Conservation (phyloP, 2,113 vertebrate genomes). For the Aphelocoma coerulescens region DNA sequence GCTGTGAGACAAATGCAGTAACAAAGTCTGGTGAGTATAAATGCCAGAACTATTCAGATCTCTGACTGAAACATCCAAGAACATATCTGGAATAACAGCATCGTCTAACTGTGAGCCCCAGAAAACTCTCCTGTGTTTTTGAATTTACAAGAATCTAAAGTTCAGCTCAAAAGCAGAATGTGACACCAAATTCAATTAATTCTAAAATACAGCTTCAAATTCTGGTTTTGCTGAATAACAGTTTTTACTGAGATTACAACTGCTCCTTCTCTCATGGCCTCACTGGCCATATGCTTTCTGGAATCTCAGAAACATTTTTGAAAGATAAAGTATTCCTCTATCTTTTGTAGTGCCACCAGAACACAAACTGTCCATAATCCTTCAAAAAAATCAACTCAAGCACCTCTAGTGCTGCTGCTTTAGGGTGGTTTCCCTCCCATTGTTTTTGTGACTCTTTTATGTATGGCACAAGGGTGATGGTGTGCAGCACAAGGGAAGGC, state of each 20-base stretch:
- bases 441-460: neutral
- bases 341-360: neutral
- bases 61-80: conserved; percentile 30
- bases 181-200: neutral
- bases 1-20: conserved; percentile 71
- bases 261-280: neutral
- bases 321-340: neutral
- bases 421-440: rapidly evolving
- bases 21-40: conserved; percentile 69
- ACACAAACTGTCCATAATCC: neutral
- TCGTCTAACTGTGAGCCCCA: rapidly evolving
- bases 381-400: neutral
- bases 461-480: rapidly evolving
- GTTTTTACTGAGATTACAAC: neutral
- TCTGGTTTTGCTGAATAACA: neutral
- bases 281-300: neutral
- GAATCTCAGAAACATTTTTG: neutral
- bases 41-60: conserved; percentile 61
- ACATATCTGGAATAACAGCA: neutral
- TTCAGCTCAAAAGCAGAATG: neutral
- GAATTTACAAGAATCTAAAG: neutral
- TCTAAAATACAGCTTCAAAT: neutral
- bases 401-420: neutral
- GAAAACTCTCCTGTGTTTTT: neutral
- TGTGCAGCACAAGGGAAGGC: neutral